phyloP scores from a whole-genome alignment of 2,797 vertebrate genomes.

The Ara ararauna region DNA sequence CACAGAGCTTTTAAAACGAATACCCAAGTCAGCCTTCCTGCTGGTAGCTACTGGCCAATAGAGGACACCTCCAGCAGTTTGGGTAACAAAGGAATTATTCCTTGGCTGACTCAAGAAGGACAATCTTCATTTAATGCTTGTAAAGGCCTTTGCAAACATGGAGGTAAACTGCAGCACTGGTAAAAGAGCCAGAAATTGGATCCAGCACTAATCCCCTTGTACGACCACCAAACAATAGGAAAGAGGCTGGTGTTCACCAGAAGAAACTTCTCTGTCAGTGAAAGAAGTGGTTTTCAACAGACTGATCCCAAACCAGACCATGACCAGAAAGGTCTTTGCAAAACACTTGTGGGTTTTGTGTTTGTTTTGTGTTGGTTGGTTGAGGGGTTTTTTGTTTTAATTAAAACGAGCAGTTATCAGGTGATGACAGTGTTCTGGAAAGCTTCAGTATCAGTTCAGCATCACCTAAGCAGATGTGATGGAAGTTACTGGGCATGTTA shows the following conservation, averaged over 20 bases:
- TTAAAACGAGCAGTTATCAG: background rate
- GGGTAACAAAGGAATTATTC: background rate
- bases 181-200: background rate
- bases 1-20: constrained; percentile 5
- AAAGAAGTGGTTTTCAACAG: background rate
- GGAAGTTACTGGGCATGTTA: background rate
- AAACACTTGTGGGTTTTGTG: background rate
- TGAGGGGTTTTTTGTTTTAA: background rate
- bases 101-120: background rate
- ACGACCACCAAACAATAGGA: background rate
- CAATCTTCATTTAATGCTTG: background rate
- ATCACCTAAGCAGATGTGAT: background rate
- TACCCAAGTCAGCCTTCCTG: background rate
- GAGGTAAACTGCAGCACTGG: background rate
- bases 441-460: background rate
- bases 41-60: background rate
- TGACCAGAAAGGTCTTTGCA: background rate
- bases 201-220: background rate
- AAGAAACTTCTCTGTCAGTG: background rate
- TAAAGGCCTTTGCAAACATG: background rate
- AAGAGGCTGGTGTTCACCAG: background rate
- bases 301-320: background rate
- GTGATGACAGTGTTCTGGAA: background rate
- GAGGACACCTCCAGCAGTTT: background rate
- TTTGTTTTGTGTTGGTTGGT: background rate